Evolutionary conservation across 2,113 vertebrate species (phyloP).

Genomic region (Lutjanus erythropterus): DNA sequence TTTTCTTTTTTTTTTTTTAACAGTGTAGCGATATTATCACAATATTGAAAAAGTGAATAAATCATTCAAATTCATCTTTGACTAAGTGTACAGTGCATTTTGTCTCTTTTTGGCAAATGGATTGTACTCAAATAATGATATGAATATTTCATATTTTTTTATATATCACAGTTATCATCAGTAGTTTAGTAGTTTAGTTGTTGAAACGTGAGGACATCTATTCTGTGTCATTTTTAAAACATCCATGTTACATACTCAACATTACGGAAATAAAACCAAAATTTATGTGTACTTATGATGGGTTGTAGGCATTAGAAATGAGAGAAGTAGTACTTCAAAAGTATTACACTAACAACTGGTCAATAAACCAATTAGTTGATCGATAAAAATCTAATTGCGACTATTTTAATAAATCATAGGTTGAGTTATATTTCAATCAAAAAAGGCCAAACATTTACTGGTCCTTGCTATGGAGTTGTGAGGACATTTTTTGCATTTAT

Average conservation of each 20-base stretch:
- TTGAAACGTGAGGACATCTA: background rate
- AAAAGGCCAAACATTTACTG: no score
- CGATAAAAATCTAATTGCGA: background rate
- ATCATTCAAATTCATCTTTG: no score
- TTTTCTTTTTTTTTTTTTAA: no score
- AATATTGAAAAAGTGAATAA: no score
- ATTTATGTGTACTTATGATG: background rate
- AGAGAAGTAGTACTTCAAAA: background rate
- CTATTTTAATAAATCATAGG: background rate
- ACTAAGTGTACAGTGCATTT: no score
- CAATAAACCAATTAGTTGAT: background rate
- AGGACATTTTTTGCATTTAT: background rate
- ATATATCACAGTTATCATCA: no score
- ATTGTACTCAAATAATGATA: no score
- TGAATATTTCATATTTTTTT: no score
- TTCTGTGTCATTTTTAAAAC: background rate
- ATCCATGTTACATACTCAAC: background rate
- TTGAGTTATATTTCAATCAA: no score
- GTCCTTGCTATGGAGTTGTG: background rate
- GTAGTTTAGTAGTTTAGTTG: no score
- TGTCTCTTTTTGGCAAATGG: no score
- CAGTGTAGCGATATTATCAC: no score
- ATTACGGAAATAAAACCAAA: constrained; percentile 29
- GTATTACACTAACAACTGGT: background rate
- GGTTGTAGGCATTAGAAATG: background rate